These are phyloP conservation scores for Sinocyclocheilus anophthalmus DNA, from an alignment of 2,113 vertebrate genomes.

Conservation along the genomic window DNA sequence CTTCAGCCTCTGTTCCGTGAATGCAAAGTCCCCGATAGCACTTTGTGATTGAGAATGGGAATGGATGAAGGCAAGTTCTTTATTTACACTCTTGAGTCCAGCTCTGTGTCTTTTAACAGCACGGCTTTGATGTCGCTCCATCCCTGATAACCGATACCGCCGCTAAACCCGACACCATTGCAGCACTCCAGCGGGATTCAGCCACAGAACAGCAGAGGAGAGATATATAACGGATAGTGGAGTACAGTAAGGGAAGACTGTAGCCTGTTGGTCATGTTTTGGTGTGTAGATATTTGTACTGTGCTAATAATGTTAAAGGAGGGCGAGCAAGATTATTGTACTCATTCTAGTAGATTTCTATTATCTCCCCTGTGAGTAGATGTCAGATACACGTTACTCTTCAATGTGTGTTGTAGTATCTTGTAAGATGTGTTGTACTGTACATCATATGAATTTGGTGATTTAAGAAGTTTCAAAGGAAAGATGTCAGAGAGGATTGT, in stretches of 20 bases:
- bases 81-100: not conserved
- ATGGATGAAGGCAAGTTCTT: constrained; percentile 14
- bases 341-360: not conserved
- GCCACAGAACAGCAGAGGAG: not conserved
- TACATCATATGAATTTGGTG: not conserved
- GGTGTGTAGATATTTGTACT: not conserved
- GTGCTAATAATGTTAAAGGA: not conserved
- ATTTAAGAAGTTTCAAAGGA: not conserved
- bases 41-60: not conserved
- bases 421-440: not conserved
- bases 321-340: not conserved
- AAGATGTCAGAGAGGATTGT: not conserved
- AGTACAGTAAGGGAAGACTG: not conserved
- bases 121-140: constrained; percentile 23
- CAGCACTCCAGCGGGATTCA: not conserved
- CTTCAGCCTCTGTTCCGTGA: not conserved
- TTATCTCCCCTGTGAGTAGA: not conserved
- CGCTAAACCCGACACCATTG: constrained; percentile 17
- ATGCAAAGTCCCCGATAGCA: not conserved
- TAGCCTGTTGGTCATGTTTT: constrained; percentile 1
- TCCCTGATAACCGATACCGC: constrained; percentile 28
- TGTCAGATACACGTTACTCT: not conserved
- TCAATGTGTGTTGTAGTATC: not conserved
- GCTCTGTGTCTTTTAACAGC: constrained; percentile 14
- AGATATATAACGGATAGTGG: not conserved